Conservation (phyloP, 2,888 invertebrate species). For the Alcis repandata region DNA sequence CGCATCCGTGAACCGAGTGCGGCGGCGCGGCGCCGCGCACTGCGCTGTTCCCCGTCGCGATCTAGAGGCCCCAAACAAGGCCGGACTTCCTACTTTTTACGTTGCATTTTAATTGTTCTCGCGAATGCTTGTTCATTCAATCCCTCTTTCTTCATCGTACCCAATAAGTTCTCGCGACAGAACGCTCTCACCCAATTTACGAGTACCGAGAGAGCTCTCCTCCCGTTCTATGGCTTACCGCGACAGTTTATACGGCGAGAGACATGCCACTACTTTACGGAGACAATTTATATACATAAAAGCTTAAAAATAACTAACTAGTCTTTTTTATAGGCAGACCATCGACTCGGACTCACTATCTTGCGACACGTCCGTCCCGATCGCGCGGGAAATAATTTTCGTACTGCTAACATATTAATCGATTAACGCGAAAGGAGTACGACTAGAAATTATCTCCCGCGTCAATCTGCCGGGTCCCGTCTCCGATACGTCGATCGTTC, state of each 20-base stretch:
- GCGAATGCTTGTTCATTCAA: constrained; percentile 45
- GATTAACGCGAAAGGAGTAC: constrained; percentile 84
- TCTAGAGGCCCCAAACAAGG: constrained; percentile 61
- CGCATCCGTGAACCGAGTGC: constrained; percentile 2
- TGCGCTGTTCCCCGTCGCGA: no score
- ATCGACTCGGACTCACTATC: constrained; percentile 67
- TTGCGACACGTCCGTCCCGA: constrained; percentile 60
- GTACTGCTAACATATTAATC: constrained; percentile 83
- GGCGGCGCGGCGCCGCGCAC: not conserved
- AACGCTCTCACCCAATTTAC: constrained; percentile 5
- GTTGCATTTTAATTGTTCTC: constrained; percentile 49
- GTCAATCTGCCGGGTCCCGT: constrained; percentile 35
- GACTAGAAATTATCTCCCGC: constrained; percentile 77
- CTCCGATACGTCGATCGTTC: constrained; percentile 21
- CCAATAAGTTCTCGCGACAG: constrained; percentile 1
- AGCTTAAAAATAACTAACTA: constrained; percentile 83
- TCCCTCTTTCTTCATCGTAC: constrained; percentile 3
- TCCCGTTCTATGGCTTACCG: constrained; percentile 36
- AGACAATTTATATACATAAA: constrained; percentile 74
- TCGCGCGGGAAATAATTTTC: constrained; percentile 75
- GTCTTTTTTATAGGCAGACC: constrained; percentile 80
- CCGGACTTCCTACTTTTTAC: constrained; percentile 56
- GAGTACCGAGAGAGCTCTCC: constrained; percentile 38
- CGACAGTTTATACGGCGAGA: constrained; percentile 59
- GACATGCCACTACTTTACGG: constrained; percentile 74